These are phyloP conservation scores for Drosophila malerkotliana DNA, from an alignment of 1,140 invertebrate species.

Conservation along the genomic window DNA sequence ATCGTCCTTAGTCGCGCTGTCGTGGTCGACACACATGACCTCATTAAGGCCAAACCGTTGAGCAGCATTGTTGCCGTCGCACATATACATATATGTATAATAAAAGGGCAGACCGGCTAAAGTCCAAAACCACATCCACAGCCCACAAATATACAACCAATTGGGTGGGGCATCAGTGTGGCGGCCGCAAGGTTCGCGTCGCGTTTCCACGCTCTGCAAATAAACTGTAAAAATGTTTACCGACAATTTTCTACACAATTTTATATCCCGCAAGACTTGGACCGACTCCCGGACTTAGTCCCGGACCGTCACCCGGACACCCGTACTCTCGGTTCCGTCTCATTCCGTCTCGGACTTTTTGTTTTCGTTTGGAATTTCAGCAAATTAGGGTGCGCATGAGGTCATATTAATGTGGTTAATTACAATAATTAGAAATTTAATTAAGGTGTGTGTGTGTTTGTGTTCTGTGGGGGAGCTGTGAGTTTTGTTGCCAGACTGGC, in stretches of 20 bases:
- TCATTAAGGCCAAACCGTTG: conserved; percentile 74
- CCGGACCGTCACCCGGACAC: too few species aligned
- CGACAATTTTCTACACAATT: conserved; percentile 82
- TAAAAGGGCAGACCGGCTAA: conserved; percentile 52
- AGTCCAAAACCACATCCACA: conserved; percentile 37
- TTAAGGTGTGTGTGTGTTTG: conserved; percentile 65
- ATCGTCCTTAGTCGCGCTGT: conserved; percentile 39
- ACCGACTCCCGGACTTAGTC: background rate
- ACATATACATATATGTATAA: conserved; percentile 10
- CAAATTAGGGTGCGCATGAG: conserved; percentile 81
- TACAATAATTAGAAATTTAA: conserved; percentile 83
- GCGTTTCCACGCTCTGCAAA: conserved; percentile 63
- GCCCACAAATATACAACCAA: conserved; percentile 38
- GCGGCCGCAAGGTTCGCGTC: conserved; percentile 21
- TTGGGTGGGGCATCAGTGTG: conserved; percentile 19
- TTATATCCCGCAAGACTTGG: conserved; percentile 63
- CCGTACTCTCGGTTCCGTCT: background rate
- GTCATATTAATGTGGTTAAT: conserved; percentile 82
- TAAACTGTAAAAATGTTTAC: conserved; percentile 82
- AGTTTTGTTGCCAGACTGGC: conserved; percentile 4
- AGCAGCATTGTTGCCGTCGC: conserved; percentile 42
- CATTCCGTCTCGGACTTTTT: conserved; percentile 21
- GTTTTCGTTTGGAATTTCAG: conserved; percentile 65
- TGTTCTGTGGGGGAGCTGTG: conserved; percentile 13
- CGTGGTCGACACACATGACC: conserved; percentile 75